Conservation (phyloP, 2,113 vertebrate genomes). For the Grammomys surdaster region DNA sequence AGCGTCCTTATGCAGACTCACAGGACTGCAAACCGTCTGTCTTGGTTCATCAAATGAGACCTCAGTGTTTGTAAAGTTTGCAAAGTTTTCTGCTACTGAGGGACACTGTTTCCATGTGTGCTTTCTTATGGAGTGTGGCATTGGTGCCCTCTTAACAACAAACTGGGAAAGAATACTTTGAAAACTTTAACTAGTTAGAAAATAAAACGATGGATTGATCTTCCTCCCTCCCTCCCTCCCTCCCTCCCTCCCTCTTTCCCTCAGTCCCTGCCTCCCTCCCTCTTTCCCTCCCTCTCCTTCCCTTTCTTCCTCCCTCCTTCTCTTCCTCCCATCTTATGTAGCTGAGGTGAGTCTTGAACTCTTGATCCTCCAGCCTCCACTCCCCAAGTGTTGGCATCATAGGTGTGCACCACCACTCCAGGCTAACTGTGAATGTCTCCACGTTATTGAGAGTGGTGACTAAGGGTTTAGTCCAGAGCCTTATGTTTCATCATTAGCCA, state of each 20-base stretch:
- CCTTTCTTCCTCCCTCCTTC: neutral
- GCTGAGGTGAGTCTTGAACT: too few relatives aligned
- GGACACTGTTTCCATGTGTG: neutral
- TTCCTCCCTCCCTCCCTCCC: neutral
- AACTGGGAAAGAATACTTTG: neutral
- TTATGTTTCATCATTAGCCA: neutral
- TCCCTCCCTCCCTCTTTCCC: accelerated
- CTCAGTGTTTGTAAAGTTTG: neutral
- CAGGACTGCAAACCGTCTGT: neutral
- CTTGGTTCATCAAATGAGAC: neutral
- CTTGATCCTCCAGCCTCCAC: neutral
- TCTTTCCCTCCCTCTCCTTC: too few relatives aligned
- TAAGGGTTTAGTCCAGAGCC: neutral
- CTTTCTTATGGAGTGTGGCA: neutral
- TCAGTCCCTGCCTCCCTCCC: neutral
- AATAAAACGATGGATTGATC: neutral
- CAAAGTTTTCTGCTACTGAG: neutral
- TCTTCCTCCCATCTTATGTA: too few relatives aligned
- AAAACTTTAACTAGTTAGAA: slow-evolving; percentile 10
- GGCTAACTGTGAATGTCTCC: neutral
- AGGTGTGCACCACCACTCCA: neutral
- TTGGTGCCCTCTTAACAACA: neutral
- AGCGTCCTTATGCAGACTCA: neutral
- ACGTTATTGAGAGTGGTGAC: neutral
- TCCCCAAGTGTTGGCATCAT: neutral